Base-by-base conservation (phyloP, 2,888 invertebrate genomes). In the Rhimphoctona megacephalus region DNA sequence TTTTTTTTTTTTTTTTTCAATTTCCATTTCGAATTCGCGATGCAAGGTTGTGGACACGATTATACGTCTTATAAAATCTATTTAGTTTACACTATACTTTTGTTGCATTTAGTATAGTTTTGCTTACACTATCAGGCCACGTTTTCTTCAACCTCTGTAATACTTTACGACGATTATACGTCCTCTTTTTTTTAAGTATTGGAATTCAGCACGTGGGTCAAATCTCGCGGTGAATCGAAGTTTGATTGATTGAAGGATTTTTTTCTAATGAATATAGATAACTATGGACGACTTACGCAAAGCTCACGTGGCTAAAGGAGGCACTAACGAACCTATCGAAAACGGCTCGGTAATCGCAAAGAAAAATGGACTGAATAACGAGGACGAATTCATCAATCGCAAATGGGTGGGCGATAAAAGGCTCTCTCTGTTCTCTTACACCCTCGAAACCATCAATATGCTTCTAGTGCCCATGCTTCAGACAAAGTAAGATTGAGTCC, bases 391-490 rank as follows among this genome's bases (percentile, higher is more conserved):
- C 49, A 93, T 95, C 36, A 94, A 94, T 84, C 93, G 94, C 33
- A 94, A 95, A 70, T 95, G 95, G 95, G 95, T 95, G 64, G 96
- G 96, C 0, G 99, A 99, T 94, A 96, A 97, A 83, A 95, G 99
- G 52, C 96, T 99, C 61, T 96, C 98, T 1, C 95, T 99, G 87
- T 99, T 97, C 94, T 98, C 98, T 73, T 99, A 99, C 95, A 99
- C 99, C 0, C 97, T 98, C 52, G 99, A 99, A 95, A 98, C 99
- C 0, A 97, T 99, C 93, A 97, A 98, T 92, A 96, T 99, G 96
- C 96, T 99, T 30, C 95, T 99, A 54, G 94, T 99, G 81, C 99
- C 99, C 0, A 99, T 99, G 99, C 97, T 99, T 90, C 97, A 97
- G 92, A 98, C 98, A 92, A 98, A 98, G 98, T 98, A 94, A 95